Percentiles rank a stretch among this genome's conserved stretches.
Conservation (phyloP, 2,113 vertebrate species). For the Bufo gargarizans region DNA sequence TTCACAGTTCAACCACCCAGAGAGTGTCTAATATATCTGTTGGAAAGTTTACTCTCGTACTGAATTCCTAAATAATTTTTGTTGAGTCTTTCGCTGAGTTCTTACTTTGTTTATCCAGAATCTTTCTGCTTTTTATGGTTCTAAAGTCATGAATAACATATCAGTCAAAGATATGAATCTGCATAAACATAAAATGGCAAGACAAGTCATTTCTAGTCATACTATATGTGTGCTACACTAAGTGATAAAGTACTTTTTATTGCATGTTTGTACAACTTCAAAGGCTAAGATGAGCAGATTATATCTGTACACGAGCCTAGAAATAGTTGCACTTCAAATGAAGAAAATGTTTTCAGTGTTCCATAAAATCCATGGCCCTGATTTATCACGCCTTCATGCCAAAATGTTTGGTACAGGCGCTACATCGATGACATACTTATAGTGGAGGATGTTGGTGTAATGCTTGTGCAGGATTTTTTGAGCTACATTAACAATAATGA, state of each 20-base stretch:
- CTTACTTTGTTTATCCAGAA: conserved; percentile 22
- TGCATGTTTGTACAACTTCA: neutral
- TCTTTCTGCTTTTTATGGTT: neutral
- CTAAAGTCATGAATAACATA: neutral
- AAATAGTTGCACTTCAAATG: neutral
- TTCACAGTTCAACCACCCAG: neutral
- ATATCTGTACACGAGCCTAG: neutral
- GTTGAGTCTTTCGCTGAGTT: neutral
- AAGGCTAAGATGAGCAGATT: neutral
- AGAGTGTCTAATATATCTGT: conserved; percentile 3
- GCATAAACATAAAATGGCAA: neutral
- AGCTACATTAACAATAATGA: no score
- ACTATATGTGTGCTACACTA: neutral
- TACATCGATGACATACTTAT: no score
- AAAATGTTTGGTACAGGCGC: no score
- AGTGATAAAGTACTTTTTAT: neutral
- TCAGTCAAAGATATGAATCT: neutral
- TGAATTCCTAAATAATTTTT: conserved; percentile 10
- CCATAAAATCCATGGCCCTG: no score
- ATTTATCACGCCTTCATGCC: no score
- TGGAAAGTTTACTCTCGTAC: neutral
- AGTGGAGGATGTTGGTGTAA: no score
- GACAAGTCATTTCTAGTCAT: neutral
- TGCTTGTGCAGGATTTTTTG: no score
- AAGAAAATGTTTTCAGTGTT: no score